phyloP scores from a whole-genome alignment of 2,113 vertebrate species.

The Numenius arquata region DNA sequence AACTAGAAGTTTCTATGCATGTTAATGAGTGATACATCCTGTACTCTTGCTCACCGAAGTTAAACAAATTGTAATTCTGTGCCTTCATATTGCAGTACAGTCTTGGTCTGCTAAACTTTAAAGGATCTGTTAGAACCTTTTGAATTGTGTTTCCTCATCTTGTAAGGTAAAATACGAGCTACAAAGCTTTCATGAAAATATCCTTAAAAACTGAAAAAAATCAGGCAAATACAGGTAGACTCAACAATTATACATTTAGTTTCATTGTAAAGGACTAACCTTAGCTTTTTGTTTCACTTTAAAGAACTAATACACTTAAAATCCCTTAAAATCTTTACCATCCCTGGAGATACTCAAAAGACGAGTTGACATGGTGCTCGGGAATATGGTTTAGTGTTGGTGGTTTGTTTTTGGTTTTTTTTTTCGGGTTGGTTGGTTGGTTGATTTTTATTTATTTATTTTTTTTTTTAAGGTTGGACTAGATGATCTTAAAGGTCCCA shows the following conservation, averaged over 20 bases:
- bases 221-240: not conserved
- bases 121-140: not conserved
- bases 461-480: no score
- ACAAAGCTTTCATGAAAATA: not conserved
- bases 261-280: not conserved
- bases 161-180: not conserved
- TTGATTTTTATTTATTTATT: no score
- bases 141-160: not conserved
- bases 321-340: no score
- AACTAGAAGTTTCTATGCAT: not conserved
- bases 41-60: not conserved
- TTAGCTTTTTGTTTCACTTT: not conserved
- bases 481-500: no score
- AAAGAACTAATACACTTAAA: not conserved
- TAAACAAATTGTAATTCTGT: not conserved
- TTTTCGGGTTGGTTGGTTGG: no score
- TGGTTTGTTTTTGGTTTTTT: no score
- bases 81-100: not conserved
- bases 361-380: no score
- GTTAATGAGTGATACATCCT: not conserved
- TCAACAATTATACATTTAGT: not conserved
- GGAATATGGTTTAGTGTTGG: no score
- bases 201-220: not conserved
- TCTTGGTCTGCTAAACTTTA: not conserved
- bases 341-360: no score